Evolutionary conservation across 2,888 invertebrate species (phyloP).

Genomic region (Trachelus troglodyta): DNA sequence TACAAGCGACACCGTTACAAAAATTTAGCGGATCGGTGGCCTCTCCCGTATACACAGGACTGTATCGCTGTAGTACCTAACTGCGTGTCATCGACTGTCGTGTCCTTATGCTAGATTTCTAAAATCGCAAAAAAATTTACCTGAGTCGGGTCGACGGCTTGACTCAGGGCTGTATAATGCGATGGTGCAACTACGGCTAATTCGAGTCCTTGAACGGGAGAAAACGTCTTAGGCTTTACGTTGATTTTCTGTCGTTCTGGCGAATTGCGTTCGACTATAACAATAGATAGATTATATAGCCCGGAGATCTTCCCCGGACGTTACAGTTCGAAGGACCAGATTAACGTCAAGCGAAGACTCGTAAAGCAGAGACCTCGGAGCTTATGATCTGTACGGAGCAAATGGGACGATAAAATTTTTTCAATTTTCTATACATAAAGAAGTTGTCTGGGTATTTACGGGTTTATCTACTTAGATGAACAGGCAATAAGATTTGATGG

Average conservation of each 20-base stretch:
- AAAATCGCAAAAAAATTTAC: constrained; percentile 50
- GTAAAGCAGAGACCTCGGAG: neutral
- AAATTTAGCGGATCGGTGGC: neutral
- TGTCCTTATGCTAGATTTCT: constrained; percentile 63
- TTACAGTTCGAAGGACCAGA: neutral
- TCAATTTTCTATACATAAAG: neutral
- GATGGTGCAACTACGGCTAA: constrained; percentile 38
- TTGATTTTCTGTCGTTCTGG: neutral
- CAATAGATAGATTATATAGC: neutral
- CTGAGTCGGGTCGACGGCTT: constrained; percentile 35
- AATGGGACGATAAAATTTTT: neutral
- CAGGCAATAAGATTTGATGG: neutral
- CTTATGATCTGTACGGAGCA: neutral
- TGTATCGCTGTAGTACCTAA: neutral
- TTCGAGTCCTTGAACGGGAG: constrained; percentile 50
- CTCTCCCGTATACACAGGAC: neutral
- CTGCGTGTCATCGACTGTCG: constrained; percentile 13
- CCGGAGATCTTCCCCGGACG: neutral
- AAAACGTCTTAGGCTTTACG: constrained; percentile 24
- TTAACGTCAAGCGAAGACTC: neutral
- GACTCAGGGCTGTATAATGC: constrained; percentile 40
- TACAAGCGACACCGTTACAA: constrained; percentile 4
- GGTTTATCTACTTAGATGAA: neutral
- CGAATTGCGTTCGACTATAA: neutral
- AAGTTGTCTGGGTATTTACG: neutral